Conservation (phyloP, 2,113 vertebrate species). For the Pachycephala philippinensis region DNA sequence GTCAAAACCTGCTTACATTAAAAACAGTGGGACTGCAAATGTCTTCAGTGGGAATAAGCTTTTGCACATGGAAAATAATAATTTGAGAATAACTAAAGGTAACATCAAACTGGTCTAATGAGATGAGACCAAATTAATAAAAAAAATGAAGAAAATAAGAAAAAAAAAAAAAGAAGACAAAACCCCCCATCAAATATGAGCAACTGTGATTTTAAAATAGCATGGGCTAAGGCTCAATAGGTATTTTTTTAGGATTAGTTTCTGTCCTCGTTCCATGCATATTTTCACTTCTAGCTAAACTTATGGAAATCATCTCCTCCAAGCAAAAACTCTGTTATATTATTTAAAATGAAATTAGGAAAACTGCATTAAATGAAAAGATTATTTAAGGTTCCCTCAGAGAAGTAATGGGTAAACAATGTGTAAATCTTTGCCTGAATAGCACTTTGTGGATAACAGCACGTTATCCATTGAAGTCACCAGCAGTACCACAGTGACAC, state of each 20-base stretch:
- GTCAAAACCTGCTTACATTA: constrained; percentile 1
- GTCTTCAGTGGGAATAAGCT: not conserved
- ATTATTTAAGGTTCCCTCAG: not conserved
- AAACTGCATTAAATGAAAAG: not conserved
- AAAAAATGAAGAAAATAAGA: not conserved
- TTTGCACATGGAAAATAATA: not conserved
- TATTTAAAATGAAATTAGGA: not conserved
- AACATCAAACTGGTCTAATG: not conserved
- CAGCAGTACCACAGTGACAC: not conserved
- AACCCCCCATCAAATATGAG: rapidly evolving
- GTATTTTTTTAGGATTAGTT: not conserved
- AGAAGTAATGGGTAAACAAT: not conserved
- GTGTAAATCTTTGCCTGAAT: not conserved
- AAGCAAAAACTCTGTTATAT: not conserved
- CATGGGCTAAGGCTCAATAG: not conserved
- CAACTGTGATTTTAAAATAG: not conserved
- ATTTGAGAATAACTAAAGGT: not conserved
- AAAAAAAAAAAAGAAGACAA: too few relatives aligned
- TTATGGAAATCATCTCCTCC: not conserved
- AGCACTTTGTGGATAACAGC: not conserved
- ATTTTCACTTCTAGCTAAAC: constrained; percentile 21
- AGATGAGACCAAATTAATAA: not conserved
- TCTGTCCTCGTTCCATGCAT: not conserved
- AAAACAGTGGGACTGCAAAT: not conserved
- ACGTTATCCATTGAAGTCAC: rapidly evolving